Percentiles rank a stretch among this genome's conserved stretches.
Conservation (phyloP, 2,113 vertebrate species). For the Urocitellus parryii region DNA sequence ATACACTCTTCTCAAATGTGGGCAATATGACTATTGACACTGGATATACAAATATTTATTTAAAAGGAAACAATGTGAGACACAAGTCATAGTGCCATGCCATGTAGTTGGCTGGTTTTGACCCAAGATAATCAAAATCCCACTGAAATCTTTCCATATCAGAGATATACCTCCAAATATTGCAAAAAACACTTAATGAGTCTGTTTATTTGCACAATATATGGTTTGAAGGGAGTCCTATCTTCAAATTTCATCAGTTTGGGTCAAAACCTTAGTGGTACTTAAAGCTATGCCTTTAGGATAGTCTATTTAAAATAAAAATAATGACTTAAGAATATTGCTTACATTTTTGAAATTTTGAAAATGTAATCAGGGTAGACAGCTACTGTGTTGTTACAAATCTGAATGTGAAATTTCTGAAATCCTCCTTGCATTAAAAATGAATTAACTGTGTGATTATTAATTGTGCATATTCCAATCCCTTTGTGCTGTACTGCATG, state of each 20-base stretch:
- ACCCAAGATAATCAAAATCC: constrained; percentile 45
- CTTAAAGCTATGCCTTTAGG: constrained; percentile 67
- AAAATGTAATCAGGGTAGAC: constrained; percentile 85
- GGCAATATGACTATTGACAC: neutral
- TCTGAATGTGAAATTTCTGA: constrained; percentile 89
- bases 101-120: constrained; percentile 1
- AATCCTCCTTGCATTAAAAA: constrained; percentile 95
- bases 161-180: neutral
- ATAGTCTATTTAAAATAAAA: constrained; percentile 56
- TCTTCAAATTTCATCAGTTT: constrained; percentile 76
- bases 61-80: constrained; percentile 19
- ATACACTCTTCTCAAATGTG: neutral
- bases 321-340: constrained; percentile 74
- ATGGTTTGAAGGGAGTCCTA: constrained; percentile 61
- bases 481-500: constrained; percentile 98
- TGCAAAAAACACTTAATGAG: constrained; percentile 7
- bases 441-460: constrained; percentile 99
- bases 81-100: neutral
- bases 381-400: constrained; percentile 88
- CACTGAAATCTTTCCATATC: neutral
- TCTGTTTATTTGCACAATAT: constrained; percentile 63
- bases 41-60: neutral
- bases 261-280: constrained; percentile 67
- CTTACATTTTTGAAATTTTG: constrained; percentile 82
- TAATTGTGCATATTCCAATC: constrained; percentile 99